Evolutionary conservation across 2,888 invertebrate species (phyloP).

Genomic region (Cerastis leucographa): DNA sequence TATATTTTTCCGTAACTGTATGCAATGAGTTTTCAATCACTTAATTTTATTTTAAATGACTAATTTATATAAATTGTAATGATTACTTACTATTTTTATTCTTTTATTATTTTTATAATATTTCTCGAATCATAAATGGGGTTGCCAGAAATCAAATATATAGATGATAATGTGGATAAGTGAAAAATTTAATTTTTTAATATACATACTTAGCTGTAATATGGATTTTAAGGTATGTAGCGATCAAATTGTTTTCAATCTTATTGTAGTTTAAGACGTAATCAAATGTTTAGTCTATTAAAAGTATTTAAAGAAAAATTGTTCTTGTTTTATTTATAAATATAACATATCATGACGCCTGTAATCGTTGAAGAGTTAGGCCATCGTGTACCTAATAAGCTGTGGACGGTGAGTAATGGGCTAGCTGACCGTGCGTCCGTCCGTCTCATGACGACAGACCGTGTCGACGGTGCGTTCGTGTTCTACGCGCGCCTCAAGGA

Average conservation of each 20-base stretch:
- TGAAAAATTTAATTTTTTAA: constrained; percentile 43
- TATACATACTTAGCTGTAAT: constrained; percentile 43
- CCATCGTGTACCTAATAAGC: no score
- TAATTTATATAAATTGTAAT: not conserved
- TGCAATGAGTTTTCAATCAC: not conserved
- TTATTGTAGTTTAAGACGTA: constrained; percentile 71
- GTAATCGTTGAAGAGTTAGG: no score
- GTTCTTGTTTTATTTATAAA: not conserved
- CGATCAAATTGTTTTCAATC: constrained; percentile 70
- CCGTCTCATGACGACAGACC: no score
- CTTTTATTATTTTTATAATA: constrained; percentile 7
- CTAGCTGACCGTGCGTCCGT: no score
- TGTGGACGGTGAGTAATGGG: no score
- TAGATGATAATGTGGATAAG: constrained; percentile 55
- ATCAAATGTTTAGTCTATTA: constrained; percentile 81
- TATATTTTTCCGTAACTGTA: not conserved
- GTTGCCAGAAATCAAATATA: constrained; percentile 54
- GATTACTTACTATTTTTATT: not conserved
- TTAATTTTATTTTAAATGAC: not conserved
- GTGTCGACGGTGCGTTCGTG: no score
- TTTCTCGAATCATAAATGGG: constrained; percentile 57
- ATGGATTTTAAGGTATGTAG: constrained; percentile 62
- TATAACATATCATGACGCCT: no score
- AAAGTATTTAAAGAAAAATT: constrained; percentile 73
- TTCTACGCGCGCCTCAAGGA: no score